phyloP scores from a whole-genome alignment of 2,113 vertebrate species.

The Rattus norvegicus region GRCr8 NC_086024.1:43082501-43083000 shows the following conservation, averaged over 20 bases:
- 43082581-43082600: background rate
- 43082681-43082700: background rate
- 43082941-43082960: background rate
- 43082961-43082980: background rate
- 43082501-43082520: background rate
- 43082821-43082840: background rate
- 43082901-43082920: background rate
- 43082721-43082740: slow-evolving; percentile 27
- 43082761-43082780: background rate
- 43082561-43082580: background rate
- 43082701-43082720: background rate
- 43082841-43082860: background rate
- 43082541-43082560: background rate
- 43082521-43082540: background rate
- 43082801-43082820: background rate
- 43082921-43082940: background rate
- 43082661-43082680: background rate
- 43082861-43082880: background rate
- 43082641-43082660: background rate
- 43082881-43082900: background rate
- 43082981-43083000: background rate
- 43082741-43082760: background rate
- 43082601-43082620: background rate
- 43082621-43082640: background rate
- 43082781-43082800: background rate